Evolutionary conservation across 53 echinoderm and acorn worm genomes (phyloP).

Genomic region (Glandiceps talaboti): DNA sequence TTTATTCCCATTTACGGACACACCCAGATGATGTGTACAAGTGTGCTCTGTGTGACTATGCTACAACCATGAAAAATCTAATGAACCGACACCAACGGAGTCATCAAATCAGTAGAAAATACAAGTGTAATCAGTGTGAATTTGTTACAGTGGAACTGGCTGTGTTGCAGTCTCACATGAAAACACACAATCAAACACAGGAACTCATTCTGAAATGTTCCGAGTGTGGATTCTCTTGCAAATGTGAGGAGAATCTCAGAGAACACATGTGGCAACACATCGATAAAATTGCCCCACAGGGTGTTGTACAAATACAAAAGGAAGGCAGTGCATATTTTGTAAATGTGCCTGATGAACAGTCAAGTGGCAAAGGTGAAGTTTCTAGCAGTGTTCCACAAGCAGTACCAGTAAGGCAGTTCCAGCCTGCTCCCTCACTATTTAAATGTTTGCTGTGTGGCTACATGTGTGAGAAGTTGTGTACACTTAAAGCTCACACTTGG

Average conservation of each 20-base stretch:
- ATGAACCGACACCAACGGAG: conserved; percentile 65
- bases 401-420: background rate
- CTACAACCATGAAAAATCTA: conserved; percentile 42
- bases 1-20: conserved; percentile 66
- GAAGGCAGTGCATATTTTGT: background rate
- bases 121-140: conserved; percentile 54
- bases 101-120: conserved; percentile 11
- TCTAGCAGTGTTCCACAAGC: background rate
- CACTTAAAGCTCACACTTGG: conserved; percentile 91
- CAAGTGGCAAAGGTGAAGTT: background rate
- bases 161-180: conserved; percentile 49
- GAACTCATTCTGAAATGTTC: conserved; percentile 79
- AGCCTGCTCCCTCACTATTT: conserved; percentile 22
- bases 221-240: conserved; percentile 74
- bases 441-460: conserved; percentile 92
- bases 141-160: conserved; percentile 28
- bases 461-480: conserved; percentile 81
- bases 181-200: conserved; percentile 44
- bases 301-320: background rate
- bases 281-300: background rate
- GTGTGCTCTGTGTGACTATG: conserved; percentile 87
- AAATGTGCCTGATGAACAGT: background rate
- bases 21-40: conserved; percentile 68
- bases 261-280: conserved; percentile 93
- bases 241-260: conserved; percentile 40